Conservation (phyloP, 2,888 invertebrate species). For the Bugulina stolonifera region DNA sequence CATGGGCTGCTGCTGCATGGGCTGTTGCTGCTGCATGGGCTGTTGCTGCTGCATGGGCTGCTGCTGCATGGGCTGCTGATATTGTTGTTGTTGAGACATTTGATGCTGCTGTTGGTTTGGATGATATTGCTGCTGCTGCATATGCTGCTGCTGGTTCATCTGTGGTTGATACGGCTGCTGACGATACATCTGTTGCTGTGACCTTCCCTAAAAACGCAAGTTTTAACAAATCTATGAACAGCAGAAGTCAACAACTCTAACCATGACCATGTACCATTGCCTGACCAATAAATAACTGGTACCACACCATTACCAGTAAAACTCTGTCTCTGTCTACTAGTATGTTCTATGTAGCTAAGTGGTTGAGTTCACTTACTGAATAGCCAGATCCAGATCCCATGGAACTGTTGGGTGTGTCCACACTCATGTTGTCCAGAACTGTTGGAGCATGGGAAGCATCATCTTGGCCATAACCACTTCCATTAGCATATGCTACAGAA, state of each 20-base stretch:
- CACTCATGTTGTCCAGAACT: constrained; percentile 6
- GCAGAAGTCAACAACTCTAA: too few species aligned
- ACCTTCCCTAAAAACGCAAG: too few species aligned
- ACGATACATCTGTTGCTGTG: too few species aligned
- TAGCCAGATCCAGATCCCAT: neutral
- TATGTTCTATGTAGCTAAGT: too few species aligned
- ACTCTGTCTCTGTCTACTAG: too few species aligned
- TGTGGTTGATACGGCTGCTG: too few species aligned
- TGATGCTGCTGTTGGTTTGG: neutral
- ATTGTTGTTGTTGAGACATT: neutral
- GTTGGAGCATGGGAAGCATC: neutral
- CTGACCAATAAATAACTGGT: too few species aligned
- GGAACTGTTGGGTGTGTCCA: constrained; percentile 14
- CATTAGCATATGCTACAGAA: too few species aligned
- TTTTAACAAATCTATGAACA: too few species aligned
- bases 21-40: neutral
- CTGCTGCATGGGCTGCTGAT: neutral
- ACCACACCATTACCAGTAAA: too few species aligned
- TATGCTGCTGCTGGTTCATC: neutral
- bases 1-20: neutral
- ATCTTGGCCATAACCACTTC: neutral
- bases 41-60: neutral
- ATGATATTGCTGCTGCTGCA: neutral
- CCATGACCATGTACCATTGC: too few species aligned
- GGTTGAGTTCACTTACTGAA: too few species aligned